Evolutionary conservation across 64 coral and sea anemone genomes (phyloP), one percentile per base, ranked within the genome.

Genomic region (Montipora capricornis): DNA sequence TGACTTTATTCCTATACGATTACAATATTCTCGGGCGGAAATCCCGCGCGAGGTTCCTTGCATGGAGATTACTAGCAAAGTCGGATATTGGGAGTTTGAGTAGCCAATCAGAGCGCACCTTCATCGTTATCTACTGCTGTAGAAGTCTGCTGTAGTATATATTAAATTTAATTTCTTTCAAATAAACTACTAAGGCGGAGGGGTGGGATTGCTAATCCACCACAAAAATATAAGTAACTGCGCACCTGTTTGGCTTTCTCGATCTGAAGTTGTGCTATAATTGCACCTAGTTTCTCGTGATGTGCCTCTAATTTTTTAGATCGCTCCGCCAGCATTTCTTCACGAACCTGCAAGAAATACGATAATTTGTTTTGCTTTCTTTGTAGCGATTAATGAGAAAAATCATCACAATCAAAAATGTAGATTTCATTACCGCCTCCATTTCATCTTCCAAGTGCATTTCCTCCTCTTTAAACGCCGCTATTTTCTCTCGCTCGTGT

Each of bases 181-280:
- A 10, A 10, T 6, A 0, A 55, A 6, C 52, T 10, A 55, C 6
- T 10, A 55, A 8, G 5, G 2, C 5, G 52, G 52, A 55, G 5
- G 52, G 10, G 52, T 55, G 10, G 10, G 52, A 55, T 55, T 5
- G 6, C 52, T 10, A 55, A 5, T 10, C 52, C 52, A 55, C 52
- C 20, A 24, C 20, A 71, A 20, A 20, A 71, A 24, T 68, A 17
- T 20, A 24, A 55, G 4, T 69, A 8, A 16, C 52, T 11, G 66
- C 29, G 4, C 29, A 96, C 97, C 97, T 96, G 97, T 49, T 96
- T 98, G 2, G 97, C 97, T 67, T 94, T 98, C 91, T 96, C 94
- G 77, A 96, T 98, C 77, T 98, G 97, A 48, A 98, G 51, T 13
- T 94, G 79, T 44, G 97, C 94, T 55, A 98, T 98, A 14, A 95